These are phyloP conservation scores for Apodemus agrarius DNA, from an alignment of 2,797 vertebrate species.

Conservation along the genomic window DNA sequence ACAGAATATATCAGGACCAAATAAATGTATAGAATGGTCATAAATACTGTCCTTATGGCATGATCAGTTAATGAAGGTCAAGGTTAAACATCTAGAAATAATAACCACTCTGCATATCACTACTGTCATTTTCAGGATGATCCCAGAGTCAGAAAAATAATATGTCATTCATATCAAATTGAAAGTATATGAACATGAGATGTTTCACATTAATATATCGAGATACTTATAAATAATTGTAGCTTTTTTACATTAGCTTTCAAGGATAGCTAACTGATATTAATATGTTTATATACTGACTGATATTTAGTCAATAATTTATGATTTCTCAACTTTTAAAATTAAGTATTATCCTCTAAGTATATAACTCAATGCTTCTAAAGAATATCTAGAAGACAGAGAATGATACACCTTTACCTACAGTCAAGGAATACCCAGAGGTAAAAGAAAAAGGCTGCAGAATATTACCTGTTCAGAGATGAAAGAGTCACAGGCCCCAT, in stretches of 20 bases:
- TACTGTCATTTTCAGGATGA: not conserved
- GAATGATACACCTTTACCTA: not conserved
- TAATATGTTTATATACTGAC: accelerated
- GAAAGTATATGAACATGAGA: not conserved
- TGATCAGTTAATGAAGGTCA: conserved; percentile 24
- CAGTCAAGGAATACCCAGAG: not conserved
- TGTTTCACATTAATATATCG: not conserved
- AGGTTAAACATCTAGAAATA: conserved; percentile 26
- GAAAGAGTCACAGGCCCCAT: not conserved
- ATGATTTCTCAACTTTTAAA: not conserved
- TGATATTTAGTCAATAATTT: not conserved
- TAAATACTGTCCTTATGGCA: not conserved
- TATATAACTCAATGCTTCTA: not conserved
- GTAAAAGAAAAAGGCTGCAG: accelerated
- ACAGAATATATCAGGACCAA: conserved; percentile 9
- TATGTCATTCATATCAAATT: not conserved
- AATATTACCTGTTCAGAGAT: not conserved
- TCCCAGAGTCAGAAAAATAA: not conserved
- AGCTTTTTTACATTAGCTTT: not conserved
- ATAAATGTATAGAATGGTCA: not conserved
- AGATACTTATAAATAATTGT: not conserved
- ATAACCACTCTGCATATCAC: not conserved
- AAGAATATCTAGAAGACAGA: not conserved
- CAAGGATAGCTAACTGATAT: not conserved
- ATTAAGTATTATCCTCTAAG: not conserved